Percentiles rank a stretch among this genome's conserved stretches.
Conservation (phyloP, 1,140 invertebrate species). For the Drosophila lacertosa region DNA sequence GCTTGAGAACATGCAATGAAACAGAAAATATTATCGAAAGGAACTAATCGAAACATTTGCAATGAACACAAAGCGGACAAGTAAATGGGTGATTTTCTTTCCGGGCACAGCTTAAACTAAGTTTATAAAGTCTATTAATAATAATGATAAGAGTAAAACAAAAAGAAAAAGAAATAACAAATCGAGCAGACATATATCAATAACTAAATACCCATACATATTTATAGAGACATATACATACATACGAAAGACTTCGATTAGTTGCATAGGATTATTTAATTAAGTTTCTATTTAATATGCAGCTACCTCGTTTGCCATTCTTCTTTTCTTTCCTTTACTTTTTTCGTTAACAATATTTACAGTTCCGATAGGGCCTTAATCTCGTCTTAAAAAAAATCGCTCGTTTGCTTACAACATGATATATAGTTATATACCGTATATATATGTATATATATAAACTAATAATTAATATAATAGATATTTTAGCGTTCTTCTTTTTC, state of each 20-base stretch:
- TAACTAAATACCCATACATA: slow-evolving; percentile 23
- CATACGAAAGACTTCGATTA: slow-evolving; percentile 39
- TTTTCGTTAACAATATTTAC: slow-evolving; percentile 75
- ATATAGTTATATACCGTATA: slow-evolving; percentile 52
- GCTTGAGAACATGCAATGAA: slow-evolving; percentile 24
- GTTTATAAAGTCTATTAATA: slow-evolving; percentile 17
- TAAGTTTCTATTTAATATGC: slow-evolving; percentile 63
- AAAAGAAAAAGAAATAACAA: slow-evolving; percentile 17
- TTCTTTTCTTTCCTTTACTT: slow-evolving; percentile 7
- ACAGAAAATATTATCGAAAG: slow-evolving; percentile 11
- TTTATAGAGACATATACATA: slow-evolving; percentile 10
- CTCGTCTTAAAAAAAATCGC: slow-evolving; percentile 54
- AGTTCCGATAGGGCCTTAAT: slow-evolving; percentile 51
- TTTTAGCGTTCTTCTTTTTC: slow-evolving; percentile 23
- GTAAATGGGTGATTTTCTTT: slow-evolving; percentile 8
- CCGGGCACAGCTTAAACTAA: slow-evolving; percentile 12
- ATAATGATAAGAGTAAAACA: not conserved
- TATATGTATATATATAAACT: slow-evolving; percentile 41
- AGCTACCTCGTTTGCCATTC: slow-evolving; percentile 42
- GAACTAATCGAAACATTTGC: slow-evolving; percentile 30
- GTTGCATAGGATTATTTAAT: slow-evolving; percentile 44
- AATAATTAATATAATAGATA: slow-evolving; percentile 42
- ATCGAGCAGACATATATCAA: slow-evolving; percentile 24
- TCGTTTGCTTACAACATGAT: slow-evolving; percentile 66
- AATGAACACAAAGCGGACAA: slow-evolving; percentile 41